Evolutionary conservation across 2,888 invertebrate genomes (phyloP).

Genomic region (Cheilosia urbana): DNA sequence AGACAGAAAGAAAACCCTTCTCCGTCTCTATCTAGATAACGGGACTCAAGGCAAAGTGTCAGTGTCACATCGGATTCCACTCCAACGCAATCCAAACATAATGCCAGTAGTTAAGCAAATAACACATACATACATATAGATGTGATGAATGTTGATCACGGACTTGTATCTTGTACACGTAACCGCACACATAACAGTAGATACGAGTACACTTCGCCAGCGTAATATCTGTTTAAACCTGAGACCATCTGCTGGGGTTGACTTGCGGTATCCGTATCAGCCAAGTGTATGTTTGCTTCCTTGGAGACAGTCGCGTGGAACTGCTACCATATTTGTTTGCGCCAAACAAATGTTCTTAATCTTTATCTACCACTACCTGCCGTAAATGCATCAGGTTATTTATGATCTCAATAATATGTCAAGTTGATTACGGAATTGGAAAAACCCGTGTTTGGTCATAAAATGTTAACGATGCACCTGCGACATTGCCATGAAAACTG

Average conservation of each 20-base stretch:
- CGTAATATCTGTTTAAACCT: constrained; percentile 56
- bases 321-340: constrained; percentile 14
- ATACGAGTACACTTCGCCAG: constrained; percentile 45
- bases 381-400: neutral
- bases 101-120: constrained; percentile 51
- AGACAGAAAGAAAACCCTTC: constrained; percentile 8
- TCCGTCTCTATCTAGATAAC: constrained; percentile 48
- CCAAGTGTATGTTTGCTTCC: constrained; percentile 63
- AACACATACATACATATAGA: neutral
- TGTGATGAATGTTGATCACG: constrained; percentile 68
- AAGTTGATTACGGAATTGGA: constrained; percentile 37
- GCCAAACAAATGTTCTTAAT: constrained; percentile 16
- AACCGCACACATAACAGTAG: constrained; percentile 66
- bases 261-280: constrained; percentile 60
- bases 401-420: constrained; percentile 36
- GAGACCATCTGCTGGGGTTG: constrained; percentile 70
- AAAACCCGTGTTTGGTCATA: constrained; percentile 17
- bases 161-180: constrained; percentile 46
- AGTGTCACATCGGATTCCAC: constrained; percentile 42
- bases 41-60: constrained; percentile 58
- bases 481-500: neutral
- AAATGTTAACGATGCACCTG: constrained; percentile 34
- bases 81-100: constrained; percentile 31
- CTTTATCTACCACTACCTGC: constrained; percentile 30
- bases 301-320: constrained; percentile 55